phyloP scores from a whole-genome alignment of 2,797 vertebrate genomes.

The Sebastiscus tertius region DNA sequence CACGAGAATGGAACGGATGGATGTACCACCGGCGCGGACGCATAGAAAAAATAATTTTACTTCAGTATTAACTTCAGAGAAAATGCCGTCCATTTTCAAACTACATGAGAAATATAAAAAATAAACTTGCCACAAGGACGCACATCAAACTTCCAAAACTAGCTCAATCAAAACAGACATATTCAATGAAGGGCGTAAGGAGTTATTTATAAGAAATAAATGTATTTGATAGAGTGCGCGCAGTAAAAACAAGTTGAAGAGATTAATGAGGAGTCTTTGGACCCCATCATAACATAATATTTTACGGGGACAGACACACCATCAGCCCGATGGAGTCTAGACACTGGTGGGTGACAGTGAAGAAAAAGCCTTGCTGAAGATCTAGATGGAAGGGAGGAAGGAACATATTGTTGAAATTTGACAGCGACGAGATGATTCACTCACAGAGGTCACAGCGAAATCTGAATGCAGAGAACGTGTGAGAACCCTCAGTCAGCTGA shows the following conservation, averaged over 20 bases:
- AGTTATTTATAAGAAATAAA: slow-evolving; percentile 4
- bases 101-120: neutral
- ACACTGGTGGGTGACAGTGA: neutral
- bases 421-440: neutral
- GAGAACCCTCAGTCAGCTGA: neutral
- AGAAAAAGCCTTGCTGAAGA: neutral
- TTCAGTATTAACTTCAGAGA: neutral
- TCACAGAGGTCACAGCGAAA: neutral
- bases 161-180: neutral
- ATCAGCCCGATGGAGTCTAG: neutral
- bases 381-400: neutral
- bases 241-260: neutral
- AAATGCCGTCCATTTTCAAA: neutral
- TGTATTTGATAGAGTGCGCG: neutral
- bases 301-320: neutral
- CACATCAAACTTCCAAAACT: neutral
- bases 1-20: no score
- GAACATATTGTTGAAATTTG: neutral
- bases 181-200: neutral
- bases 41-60: neutral
- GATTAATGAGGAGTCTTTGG: slow-evolving; percentile 7
- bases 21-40: rapidly evolving
- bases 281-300: neutral
- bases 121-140: neutral
- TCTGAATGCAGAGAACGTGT: neutral